Base-by-base conservation (phyloP, 2,113 vertebrate species). In the Emydocephalus ijimae region DNA sequence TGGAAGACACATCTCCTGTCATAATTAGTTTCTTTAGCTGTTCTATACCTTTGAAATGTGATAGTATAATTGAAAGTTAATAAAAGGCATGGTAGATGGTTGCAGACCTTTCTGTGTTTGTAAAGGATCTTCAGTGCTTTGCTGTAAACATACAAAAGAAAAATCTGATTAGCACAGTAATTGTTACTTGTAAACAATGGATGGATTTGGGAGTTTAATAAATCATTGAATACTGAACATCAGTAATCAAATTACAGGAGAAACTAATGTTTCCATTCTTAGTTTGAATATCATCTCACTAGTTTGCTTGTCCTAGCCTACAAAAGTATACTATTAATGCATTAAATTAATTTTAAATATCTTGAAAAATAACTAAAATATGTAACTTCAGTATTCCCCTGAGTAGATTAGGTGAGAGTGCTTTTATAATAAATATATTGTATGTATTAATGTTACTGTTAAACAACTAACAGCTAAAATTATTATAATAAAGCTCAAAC, bases 31-130 rank as follows among this genome's bases (percentile, higher is more conserved):
- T 96, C 97, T 95, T 96, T 95, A 94, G 95, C 96, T 96, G 94
- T 93, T 94, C 95, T 5, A 95, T 92, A 97, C 96, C 97, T 98
- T 98, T 98, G 98, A 98, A 98, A 98, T 97, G 95, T 88, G 97
- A 98, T 98, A 97, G 96, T 90, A 86, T 96, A 97, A 97, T 97
- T 97, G 94, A 88, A 96, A 96, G 96, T 96, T 98, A 98, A 97
- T 97, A 97, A 97, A 97, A 97, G 95, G 93, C 92, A 90, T 97
- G 96, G 92, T 95, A 96, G 94, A 92, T 96, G 95, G 93, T 94
- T 96, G 96, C 96, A 96, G 96, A 96, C 94, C 96, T 95, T 97
- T 96, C 91, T 93, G 94, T 96, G 89, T 91, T 90, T 55, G 29
- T 95, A 91, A 96, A 96, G 95, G 94, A 89, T 86, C 94, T 95